Conservation (phyloP, 1,140 invertebrate species). For the Nomia melanderi region DNA sequence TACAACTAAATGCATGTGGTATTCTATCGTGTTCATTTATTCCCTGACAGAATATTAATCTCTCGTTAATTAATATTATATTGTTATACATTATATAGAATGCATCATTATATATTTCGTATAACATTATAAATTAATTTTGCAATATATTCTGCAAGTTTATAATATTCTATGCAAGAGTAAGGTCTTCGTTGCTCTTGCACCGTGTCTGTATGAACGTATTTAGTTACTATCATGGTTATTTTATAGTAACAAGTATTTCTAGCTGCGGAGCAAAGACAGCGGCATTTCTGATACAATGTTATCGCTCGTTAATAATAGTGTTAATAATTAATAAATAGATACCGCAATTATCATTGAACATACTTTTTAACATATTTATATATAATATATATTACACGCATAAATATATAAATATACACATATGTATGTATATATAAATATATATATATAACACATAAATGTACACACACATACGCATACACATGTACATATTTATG, state of each 20-base stretch:
- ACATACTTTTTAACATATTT: slow-evolving; percentile 31
- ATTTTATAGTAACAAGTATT: slow-evolving; percentile 52
- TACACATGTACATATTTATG: slow-evolving; percentile 26
- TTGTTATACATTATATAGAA: slow-evolving; percentile 41
- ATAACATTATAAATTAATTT: slow-evolving; percentile 37
- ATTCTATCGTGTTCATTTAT: slow-evolving; percentile 13
- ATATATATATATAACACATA: slow-evolving; percentile 29
- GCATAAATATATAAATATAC: slow-evolving; percentile 23
- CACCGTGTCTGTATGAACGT: slow-evolving; percentile 26
- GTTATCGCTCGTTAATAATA: slow-evolving; percentile 59
- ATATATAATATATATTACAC: slow-evolving; percentile 11
- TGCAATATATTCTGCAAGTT: slow-evolving; percentile 9
- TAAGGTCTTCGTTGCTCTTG: slow-evolving; percentile 30
- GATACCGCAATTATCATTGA: slow-evolving; percentile 51
- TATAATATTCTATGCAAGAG: slow-evolving; percentile 29
- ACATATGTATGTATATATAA: slow-evolving; percentile 50
- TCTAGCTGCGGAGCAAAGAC: slow-evolving; percentile 55
- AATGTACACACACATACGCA: slow-evolving; percentile 49
- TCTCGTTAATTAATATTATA: slow-evolving; percentile 20
- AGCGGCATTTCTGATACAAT: slow-evolving; percentile 52
- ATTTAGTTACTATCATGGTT: slow-evolving; percentile 44
- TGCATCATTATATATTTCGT: slow-evolving; percentile 28
- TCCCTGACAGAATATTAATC: slow-evolving; percentile 35
- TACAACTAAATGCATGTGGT: slow-evolving; percentile 43
- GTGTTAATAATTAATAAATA: slow-evolving; percentile 55